Evolutionary conservation across 2,888 invertebrate species (phyloP).

Genomic region (Synanthedon tipuliformis): DNA sequence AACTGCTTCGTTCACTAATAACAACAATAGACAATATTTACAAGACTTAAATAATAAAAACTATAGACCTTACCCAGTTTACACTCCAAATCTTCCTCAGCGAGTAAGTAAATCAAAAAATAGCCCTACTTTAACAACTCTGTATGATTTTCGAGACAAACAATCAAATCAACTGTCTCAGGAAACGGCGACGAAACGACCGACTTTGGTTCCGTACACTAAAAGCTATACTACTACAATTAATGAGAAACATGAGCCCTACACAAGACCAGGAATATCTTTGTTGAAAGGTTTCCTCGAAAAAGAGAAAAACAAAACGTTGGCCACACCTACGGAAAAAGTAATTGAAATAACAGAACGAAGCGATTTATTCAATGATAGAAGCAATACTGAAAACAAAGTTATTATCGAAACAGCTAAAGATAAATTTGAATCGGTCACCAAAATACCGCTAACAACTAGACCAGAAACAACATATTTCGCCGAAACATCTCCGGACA

Average conservation of each 20-base stretch:
- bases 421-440: slow-evolving; percentile 46
- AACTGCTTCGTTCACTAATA: slow-evolving; percentile 78
- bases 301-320: slow-evolving; percentile 49
- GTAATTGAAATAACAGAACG: slow-evolving; percentile 32
- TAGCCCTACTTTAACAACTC: slow-evolving; percentile 52
- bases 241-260: slow-evolving; percentile 46
- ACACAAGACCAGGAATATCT: slow-evolving; percentile 60
- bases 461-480: slow-evolving; percentile 22
- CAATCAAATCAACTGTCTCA: slow-evolving; percentile 13
- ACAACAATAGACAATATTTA: slow-evolving; percentile 53
- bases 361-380: slow-evolving; percentile 19
- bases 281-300: slow-evolving; percentile 46
- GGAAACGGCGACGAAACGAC: slow-evolving; percentile 40
- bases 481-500: slow-evolving; percentile 34
- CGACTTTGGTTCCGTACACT: slow-evolving; percentile 54
- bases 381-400: slow-evolving; percentile 18
- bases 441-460: slow-evolving; percentile 50
- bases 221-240: slow-evolving; percentile 36
- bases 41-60: slow-evolving; percentile 54
- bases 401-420: slow-evolving; percentile 33
- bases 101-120: slow-evolving; percentile 34
- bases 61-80: slow-evolving; percentile 53
- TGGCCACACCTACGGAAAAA: slow-evolving; percentile 28
- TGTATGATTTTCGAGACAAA: slow-evolving; percentile 53
- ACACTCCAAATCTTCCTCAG: slow-evolving; percentile 41